Evolutionary conservation across 2,888 invertebrate species (phyloP), one percentile per base, ranked within the genome.

Genomic region (Trichacis sp.): DNA sequence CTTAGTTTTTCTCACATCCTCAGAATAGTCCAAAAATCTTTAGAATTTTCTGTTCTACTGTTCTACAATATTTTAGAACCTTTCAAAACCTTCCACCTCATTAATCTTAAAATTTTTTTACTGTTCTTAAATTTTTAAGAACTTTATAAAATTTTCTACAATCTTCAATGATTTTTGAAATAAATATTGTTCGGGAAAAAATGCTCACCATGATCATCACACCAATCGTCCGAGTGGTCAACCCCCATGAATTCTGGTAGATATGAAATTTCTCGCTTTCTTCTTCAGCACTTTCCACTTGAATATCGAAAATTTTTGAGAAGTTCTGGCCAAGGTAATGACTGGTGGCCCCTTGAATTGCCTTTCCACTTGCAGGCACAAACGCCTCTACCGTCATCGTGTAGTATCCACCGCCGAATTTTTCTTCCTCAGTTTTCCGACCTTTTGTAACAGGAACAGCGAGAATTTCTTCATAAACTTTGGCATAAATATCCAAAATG

Each of bases 311-410:
- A 97, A 99, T 99, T 86, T 96, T 97, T 0, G 98, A 96, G 86
- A 99, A 99, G 87, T 99, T 99, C 86, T 99, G 98, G 0, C 99
- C 99, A 55, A 99, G 86, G 85, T 98, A 97, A 85, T 99, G 99
- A 54, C 98, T 98, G 0, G 99, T 99, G 0, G 93, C 99, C 2
- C 97, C 98, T 87, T 95, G 97, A 75, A 98, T 95, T 0, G 92
- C 98, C 42, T 98, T 88, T 0, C 98, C 98, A 75, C 94, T 97
- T 2, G 96, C 95, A 0, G 96, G 91, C 36, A 99, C 90, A 82
- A 93, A 99, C 0, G 95, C 98, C 85, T 99, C 99, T 3, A 98
- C 95, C 0, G 99, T 98, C 5, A 97, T 95, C 4, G 98, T 98
- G 82, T 95, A 98, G 84, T 96, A 94, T 2, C 95, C 97, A 17